These are phyloP conservation scores for Caenorhabditis afra DNA, from an alignment of 2,888 invertebrate species.

Conservation along the genomic window DNA sequence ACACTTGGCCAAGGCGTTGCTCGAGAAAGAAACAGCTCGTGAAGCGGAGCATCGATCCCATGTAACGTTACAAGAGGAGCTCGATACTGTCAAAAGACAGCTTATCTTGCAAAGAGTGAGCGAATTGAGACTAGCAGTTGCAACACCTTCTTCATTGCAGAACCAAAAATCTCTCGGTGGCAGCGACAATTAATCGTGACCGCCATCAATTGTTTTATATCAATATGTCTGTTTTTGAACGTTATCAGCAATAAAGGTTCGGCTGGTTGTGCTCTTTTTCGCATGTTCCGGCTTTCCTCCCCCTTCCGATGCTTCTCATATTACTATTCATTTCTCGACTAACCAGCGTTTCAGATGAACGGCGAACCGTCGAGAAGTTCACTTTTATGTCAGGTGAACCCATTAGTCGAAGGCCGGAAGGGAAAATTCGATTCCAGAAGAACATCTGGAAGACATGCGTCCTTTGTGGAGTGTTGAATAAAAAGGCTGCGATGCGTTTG, in stretches of 20 bases:
- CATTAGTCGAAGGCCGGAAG: too few relatives aligned
- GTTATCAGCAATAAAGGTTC: too few relatives aligned
- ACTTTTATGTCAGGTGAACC: conserved; percentile 13
- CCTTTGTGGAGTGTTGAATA: conserved; percentile 10
- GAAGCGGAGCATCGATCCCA: neutral
- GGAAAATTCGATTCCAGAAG: neutral
- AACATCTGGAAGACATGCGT: conserved; percentile 25
- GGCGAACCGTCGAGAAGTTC: conserved; percentile 12
- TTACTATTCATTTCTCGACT: neutral
- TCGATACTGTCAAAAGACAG: neutral
- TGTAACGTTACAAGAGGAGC: neutral
- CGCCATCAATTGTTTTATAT: neutral
- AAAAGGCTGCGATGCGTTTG: neutral
- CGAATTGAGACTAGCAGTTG: neutral
- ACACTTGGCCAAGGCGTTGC: conserved; percentile 14
- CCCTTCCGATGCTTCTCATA: conserved; percentile 9
- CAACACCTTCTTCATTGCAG: conserved; percentile 1
- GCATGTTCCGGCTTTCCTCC: conserved; percentile 1
- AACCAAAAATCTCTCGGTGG: neutral
- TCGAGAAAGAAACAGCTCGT: neutral
- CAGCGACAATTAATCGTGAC: neutral
- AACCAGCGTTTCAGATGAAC: conserved; percentile 5
- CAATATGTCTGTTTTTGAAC: neutral
- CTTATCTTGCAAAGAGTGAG: conserved; percentile 23
- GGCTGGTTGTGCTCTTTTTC: neutral